Conservation (phyloP, 2,888 invertebrate species). For the Ophion slaviceki region DNA sequence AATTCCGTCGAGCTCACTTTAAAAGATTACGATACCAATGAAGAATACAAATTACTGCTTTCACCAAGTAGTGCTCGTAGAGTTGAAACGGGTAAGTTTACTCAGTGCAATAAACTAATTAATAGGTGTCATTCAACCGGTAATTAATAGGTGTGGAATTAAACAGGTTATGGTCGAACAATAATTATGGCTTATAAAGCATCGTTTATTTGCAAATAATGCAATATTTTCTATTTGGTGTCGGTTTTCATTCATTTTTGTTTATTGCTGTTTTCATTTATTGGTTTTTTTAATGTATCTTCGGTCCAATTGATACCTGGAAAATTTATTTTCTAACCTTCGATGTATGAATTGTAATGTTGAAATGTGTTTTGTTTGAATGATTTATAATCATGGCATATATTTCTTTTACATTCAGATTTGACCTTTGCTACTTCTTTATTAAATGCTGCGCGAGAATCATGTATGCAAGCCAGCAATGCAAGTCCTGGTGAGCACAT, state of each 20-base stretch:
- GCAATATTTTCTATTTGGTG: slow-evolving; percentile 6
- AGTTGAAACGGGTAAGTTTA: slow-evolving; percentile 11
- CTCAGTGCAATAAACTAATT: not conserved
- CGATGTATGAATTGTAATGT: not conserved
- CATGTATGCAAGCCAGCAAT: not conserved
- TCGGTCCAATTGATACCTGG: slow-evolving; percentile 15
- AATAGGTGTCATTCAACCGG: slow-evolving; percentile 10
- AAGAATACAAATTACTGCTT: not conserved
- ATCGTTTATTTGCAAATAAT: slow-evolving; percentile 12
- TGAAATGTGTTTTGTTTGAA: not conserved
- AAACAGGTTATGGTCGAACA: slow-evolving; percentile 16
- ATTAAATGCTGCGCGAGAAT: slow-evolving; percentile 9
- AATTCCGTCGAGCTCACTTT: slow-evolving; percentile 6
- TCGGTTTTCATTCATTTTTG: slow-evolving; percentile 10
- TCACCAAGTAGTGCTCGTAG: slow-evolving; percentile 4
- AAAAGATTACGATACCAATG: not conserved
- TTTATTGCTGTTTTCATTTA: slow-evolving; percentile 26
- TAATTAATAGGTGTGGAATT: slow-evolving; percentile 11
- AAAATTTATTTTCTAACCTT: slow-evolving; percentile 13
- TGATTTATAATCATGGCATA: not conserved
- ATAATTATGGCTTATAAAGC: not conserved
- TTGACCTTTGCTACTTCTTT: not conserved
- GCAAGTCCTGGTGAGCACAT: not conserved
- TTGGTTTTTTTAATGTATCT: slow-evolving; percentile 9
- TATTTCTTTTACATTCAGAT: slow-evolving; percentile 1